Base-by-base conservation (phyloP, 2,888 invertebrate genomes). In the Apodemia zela region DNA sequence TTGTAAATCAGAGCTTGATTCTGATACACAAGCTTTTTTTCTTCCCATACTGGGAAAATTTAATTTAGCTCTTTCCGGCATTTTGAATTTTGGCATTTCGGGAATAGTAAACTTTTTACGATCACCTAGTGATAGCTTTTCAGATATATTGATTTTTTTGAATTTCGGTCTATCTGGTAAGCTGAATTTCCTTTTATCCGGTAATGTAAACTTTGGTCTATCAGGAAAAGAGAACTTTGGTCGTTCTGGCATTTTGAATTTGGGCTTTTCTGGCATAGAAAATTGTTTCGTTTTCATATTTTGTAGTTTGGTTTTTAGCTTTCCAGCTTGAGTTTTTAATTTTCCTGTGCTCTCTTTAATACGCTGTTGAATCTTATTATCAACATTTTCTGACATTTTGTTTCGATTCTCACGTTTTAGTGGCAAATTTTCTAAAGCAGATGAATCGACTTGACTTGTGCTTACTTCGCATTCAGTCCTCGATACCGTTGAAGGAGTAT, bases 271-370 rank as follows among this genome's bases (percentile, higher is more conserved):
- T 15, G 95, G 94, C 69, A 94, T 79, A 67, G 87, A 92, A 57
- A 94, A 91, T 75, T 93, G 93, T 58, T 93, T 93, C 70, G 93
- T 90, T 76, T 94, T 93, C 7, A 94, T 93, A 67, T 87, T 93
- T 74, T 94, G 93, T 64, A 96, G 77, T 77, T 95, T 95, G 0
- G 93, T 93, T 79, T 94, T 94, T 35, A 97, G 80, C 82, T 95
- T 95, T 35, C 94, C 95, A 17, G 96, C 96, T 79, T 96, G 95
- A 49, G 88, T 93, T 72, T 94, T 94, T 60, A 96, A 73, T 70
- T 94, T 94, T 45, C 94, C 95, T 4, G 96, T 96, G 69, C 96
- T 95, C 68, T 92, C 94, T 69, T 93, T 94, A 35, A 96, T 81
- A 17, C 94, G 93, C 70, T 95, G 94, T 71, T 95, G 94, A 76